Conservation (phyloP, 2,797 vertebrate genomes). For the Varecia variegata region DNA sequence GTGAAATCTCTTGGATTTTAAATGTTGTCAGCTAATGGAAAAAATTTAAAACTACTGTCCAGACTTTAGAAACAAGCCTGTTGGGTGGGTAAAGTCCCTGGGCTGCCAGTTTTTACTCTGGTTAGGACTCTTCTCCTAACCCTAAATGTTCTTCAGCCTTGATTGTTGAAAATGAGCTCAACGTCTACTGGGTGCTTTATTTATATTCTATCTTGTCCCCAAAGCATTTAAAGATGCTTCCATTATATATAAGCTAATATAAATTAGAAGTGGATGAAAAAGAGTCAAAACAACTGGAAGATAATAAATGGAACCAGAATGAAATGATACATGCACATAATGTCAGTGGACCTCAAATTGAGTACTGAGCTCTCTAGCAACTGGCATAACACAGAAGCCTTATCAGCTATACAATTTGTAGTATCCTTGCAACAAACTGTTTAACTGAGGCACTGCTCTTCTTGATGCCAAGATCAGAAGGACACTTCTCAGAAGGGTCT, state of each 20-base stretch:
- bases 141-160: not conserved
- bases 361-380: not conserved
- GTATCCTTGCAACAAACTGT: not conserved
- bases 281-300: not conserved
- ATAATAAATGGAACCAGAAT: not conserved
- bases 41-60: not conserved
- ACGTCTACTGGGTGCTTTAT: not conserved
- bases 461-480: not conserved
- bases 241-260: not conserved
- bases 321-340: not conserved
- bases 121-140: not conserved
- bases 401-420: not conserved
- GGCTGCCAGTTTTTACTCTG: not conserved
- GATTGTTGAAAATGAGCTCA: not conserved
- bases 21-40: conserved; percentile 14
- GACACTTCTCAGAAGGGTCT: not conserved
- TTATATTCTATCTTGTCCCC: not conserved
- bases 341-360: not conserved
- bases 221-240: not conserved
- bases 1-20: conserved; percentile 36
- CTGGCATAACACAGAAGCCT: not conserved
- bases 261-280: not conserved
- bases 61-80: conserved; percentile 5
- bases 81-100: not conserved
- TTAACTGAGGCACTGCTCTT: not conserved